Evolutionary conservation across 2,113 vertebrate genomes (phyloP).

Genomic region (Sinocyclocheilus grahami): DNA sequence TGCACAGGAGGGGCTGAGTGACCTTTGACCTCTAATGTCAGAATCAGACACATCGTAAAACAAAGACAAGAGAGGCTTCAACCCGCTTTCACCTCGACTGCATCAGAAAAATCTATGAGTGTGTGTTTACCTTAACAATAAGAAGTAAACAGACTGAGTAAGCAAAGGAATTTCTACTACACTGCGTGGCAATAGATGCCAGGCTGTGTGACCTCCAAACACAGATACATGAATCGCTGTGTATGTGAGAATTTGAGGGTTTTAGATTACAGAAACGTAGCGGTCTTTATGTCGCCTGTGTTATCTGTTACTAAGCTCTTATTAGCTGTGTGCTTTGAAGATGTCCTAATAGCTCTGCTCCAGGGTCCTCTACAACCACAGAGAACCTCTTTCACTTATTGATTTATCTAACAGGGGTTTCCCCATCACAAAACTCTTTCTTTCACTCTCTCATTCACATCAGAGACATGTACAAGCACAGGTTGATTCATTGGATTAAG

Average conservation of each 20-base stretch:
- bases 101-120: neutral
- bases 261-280: conserved; percentile 55
- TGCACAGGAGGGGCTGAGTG: conserved; percentile 54
- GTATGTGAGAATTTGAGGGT: conserved; percentile 32
- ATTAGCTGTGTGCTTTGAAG: conserved; percentile 45
- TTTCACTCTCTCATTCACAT: conserved; percentile 10
- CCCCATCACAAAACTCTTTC: conserved; percentile 2
- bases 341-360: conserved; percentile 38
- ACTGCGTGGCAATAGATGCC: conserved; percentile 49
- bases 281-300: conserved; percentile 35
- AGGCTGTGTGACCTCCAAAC: conserved; percentile 46
- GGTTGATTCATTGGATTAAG: conserved; percentile 42
- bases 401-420: conserved; percentile 49
- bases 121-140: conserved; percentile 36
- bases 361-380: conserved; percentile 7
- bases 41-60: conserved; percentile 66
- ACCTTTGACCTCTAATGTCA: conserved; percentile 72
- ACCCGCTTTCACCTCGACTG: neutral
- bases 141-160: conserved; percentile 34
- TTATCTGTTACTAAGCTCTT: conserved; percentile 48
- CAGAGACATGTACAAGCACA: neutral
- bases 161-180: conserved; percentile 9
- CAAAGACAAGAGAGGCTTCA: conserved; percentile 53
- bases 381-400: conserved; percentile 9
- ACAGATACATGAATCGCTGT: conserved; percentile 38